Evolutionary conservation across 1,140 invertebrate species (phyloP), one percentile per base, ranked within the genome.

Genomic region (Bombus terrestris): DNA sequence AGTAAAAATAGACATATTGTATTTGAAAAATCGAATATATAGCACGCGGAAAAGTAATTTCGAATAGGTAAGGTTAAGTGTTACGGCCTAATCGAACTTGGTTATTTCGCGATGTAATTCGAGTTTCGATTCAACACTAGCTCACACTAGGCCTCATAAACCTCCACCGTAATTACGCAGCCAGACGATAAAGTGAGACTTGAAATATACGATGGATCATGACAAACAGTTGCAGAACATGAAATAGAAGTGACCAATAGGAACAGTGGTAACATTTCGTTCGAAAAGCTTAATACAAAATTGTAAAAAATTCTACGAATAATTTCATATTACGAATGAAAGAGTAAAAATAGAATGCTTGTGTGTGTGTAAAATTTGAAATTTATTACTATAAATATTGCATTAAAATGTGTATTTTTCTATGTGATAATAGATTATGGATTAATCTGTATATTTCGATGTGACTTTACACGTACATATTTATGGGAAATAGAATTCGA

Each of bases 191-290:
- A 83, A 76, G 43, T 35, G 43, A 25, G 72, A 68, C 72, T 76
- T 68, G 68, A 83, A 75, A 83, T 83, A 83, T 75, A 76, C 73
- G 72, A 81, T 73, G 57, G 37, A 59, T 53, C 80, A 59, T 74
- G 53, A 69, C 47, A 77, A 83, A 83, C 81, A 75, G 43, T 69
- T 47, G 25, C 32, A 10, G 9, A 57, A 47, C 81, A 83, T 43
- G 62, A 83, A 77, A 62, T 82, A 64, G 57, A 35, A 35, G 32
- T 43, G 28, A 74, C 32, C 80, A 32, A 74, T 64, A 47, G n/a
- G 15, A 41, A 28, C 41, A 13, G 47, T 28, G 47, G 47, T 18
- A 53, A 53, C 1, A 25, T 43, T 78, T 53, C 18, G 6, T 25
- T 37, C 13, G 25, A 69, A 32, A 57, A 5, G 3, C 37, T 71